Percentiles rank a stretch among this genome's conserved stretches.
phyloP scores from a whole-genome alignment of 2,797 vertebrate species.

The Salarias fasciatus region DNA sequence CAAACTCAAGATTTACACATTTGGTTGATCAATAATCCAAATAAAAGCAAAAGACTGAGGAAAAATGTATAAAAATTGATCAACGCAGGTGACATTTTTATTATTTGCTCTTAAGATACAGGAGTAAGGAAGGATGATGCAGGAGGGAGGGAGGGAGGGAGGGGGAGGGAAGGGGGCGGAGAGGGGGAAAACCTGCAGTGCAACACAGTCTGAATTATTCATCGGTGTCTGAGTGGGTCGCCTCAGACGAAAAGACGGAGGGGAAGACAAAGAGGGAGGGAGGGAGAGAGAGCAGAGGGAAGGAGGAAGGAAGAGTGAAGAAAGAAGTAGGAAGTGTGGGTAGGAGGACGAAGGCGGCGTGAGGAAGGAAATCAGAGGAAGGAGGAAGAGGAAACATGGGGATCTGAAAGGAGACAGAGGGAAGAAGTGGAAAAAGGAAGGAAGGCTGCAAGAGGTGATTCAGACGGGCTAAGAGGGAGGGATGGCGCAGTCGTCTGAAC shows the following conservation, averaged over 20 bases:
- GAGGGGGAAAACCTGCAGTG: conserved; percentile 77
- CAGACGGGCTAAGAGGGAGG: conserved; percentile 12
- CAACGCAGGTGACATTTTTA: neutral
- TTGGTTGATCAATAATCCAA: conserved; percentile 16
- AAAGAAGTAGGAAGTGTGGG: conserved; percentile 10
- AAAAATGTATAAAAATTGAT: neutral
- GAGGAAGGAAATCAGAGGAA: neutral
- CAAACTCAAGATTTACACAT: conserved; percentile 3
- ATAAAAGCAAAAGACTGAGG: conserved; percentile 19
- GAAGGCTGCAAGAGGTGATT: neutral
- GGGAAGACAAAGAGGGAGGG: conserved; percentile 8
- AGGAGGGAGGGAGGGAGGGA: conserved; percentile 43
- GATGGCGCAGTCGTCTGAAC: conserved; percentile 69
- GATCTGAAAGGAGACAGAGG: neutral
- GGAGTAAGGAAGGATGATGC: conserved; percentile 43
- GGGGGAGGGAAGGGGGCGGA: conserved; percentile 51
- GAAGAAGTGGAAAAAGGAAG: neutral
- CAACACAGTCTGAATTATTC: conserved; percentile 82
- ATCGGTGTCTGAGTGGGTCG: conserved; percentile 72
- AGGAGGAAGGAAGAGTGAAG: neutral
- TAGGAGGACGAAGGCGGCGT: neutral
- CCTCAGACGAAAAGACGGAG: conserved; percentile 52
- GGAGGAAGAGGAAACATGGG: neutral
- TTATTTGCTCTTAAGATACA: conserved; percentile 10
- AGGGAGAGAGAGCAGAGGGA: conserved; percentile 4